Evolutionary conservation across 1,140 invertebrate species (phyloP).

Genomic region (Potamilus streckersoni): DNA sequence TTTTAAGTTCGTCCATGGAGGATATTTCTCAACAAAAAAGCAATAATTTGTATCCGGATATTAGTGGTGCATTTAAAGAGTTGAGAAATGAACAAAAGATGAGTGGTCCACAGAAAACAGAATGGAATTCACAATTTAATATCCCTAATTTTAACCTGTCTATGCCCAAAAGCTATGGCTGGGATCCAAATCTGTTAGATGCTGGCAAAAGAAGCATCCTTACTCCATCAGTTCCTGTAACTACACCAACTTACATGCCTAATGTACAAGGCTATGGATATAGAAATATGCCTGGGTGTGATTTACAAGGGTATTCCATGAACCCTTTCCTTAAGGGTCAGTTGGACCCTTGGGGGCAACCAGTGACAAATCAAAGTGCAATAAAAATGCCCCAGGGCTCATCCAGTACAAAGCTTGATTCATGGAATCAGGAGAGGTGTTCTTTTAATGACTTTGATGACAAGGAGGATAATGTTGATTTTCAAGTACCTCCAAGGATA

Average conservation of each 20-base stretch:
- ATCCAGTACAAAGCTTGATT: slow-evolving; percentile 32
- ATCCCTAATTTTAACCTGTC: not conserved
- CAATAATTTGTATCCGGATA: slow-evolving; percentile 52
- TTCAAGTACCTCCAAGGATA: slow-evolving; percentile 23
- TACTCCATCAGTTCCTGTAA: not conserved
- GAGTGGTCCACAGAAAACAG: slow-evolving; percentile 20
- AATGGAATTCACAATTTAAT: not conserved
- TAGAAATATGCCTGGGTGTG: not conserved
- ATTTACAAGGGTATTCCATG: not conserved
- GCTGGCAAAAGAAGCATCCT: not conserved
- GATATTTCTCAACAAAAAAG: slow-evolving; percentile 28
- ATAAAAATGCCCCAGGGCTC: slow-evolving; percentile 20
- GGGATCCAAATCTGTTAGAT: slow-evolving; percentile 29
- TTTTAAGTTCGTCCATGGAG: slow-evolving; percentile 25
- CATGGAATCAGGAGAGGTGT: slow-evolving; percentile 9
- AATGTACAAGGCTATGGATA: not conserved
- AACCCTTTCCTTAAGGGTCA: not conserved
- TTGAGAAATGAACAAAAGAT: slow-evolving; percentile 2
- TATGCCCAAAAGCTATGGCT: slow-evolving; percentile 16
- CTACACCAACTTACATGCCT: not conserved
- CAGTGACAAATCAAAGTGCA: not conserved
- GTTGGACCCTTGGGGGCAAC: not conserved
- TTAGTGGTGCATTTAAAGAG: slow-evolving; percentile 55
- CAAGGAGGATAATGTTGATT: slow-evolving; percentile 11
- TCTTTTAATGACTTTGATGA: slow-evolving; percentile 15